Evolutionary conservation across 2,888 invertebrate genomes (phyloP), one percentile per base, ranked within the genome.

Genomic region (Noctua fimbriata): DNA sequence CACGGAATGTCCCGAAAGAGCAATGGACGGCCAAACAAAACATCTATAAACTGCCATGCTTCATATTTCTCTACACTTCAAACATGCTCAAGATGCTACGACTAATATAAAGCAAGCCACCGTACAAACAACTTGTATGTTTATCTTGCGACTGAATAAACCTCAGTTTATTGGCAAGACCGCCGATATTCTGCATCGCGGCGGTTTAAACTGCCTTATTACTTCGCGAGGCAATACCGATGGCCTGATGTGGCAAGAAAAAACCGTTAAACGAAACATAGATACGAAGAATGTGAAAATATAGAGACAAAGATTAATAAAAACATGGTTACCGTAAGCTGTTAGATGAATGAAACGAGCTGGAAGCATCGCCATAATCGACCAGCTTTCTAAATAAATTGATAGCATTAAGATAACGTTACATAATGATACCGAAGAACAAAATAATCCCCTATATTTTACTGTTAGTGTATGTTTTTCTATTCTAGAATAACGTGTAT

Each of bases 131-230:
- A 36, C 28, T 28, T 32, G 63, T n/a, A 41, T 74, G 73, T 84
- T 86, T 82, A 32, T 73, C 18, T 69, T 60, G 69, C 66, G 70
- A 52, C 70, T 71, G 36, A 69, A 74, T 66, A 72, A 72, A 66
- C 67, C 71, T n/a, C 67, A 63, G 72, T 41, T 75, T 83, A 86
- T 82, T 83, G 86, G 49, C 52, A 21, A 74, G n/a, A n/a, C 60
- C 36, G 63, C 58, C 69, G 24, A 73, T 69, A 69, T 60, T 69
- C 36, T 55, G 36, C 71, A 32, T 47, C 58, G 70, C 3, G 24
- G 16, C 44, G 67, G 52, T 81, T 79, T 41, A 58, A 81, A 81
- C 81, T 71, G 73, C 47, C 71, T 78, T 83, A 84, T 84, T 82
- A 69, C 72, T 71, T 69, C n/a, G 67, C n/a, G 44, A 24, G 24